Evolutionary conservation across 2,113 vertebrate genomes (phyloP).

Genomic region (Alectura lathami): DNA sequence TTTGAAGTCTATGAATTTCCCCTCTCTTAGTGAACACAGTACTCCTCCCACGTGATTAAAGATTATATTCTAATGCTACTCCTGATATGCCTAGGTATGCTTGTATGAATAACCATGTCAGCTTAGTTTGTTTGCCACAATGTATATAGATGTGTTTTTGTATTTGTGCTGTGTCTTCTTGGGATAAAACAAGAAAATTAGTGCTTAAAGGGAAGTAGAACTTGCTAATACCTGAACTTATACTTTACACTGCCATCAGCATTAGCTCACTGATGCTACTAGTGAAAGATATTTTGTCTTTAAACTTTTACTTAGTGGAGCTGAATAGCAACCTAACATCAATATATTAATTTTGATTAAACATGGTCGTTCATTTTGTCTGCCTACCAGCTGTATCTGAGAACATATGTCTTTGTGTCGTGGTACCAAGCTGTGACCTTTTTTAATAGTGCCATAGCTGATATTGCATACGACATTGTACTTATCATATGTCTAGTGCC

Average conservation of each 20-base stretch:
- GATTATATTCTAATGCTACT: neutral
- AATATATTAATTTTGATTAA: neutral
- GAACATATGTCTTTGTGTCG: neutral
- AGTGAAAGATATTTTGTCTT: neutral
- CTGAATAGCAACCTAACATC: neutral
- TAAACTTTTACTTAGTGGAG: neutral
- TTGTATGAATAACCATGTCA: neutral
- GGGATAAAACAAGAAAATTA: neutral
- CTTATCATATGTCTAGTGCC: neutral
- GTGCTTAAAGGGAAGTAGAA: neutral
- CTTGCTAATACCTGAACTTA: fast-evolving
- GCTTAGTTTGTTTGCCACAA: neutral
- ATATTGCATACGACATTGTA: neutral
- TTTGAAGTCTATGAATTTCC: neutral
- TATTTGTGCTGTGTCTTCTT: neutral
- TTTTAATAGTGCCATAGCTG: neutral
- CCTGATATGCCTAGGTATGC: neutral
- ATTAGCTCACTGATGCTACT: neutral
- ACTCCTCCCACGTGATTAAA: neutral
- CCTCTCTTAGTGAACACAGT: neutral
- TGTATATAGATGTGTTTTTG: neutral
- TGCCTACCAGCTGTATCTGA: neutral
- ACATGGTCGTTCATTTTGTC: neutral
- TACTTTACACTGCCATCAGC: neutral
- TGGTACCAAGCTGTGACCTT: neutral